Conservation (phyloP, 2,797 vertebrate genomes). For the Aplochiton taeniatus region DNA sequence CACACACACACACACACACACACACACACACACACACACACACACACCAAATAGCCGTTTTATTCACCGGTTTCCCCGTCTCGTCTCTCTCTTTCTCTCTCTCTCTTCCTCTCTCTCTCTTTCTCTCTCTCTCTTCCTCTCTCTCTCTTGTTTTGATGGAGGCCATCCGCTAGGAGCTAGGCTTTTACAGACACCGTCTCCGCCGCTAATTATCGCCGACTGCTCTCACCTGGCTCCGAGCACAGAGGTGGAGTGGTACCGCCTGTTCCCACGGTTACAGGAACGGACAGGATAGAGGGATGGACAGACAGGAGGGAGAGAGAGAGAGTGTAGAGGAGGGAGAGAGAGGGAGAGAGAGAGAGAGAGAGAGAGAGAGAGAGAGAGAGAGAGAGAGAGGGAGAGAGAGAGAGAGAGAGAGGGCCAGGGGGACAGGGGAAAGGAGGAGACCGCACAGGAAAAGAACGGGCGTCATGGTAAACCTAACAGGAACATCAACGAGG, state of each 20-base stretch:
- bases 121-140: neutral
- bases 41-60: neutral
- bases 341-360: slow-evolving; percentile 1
- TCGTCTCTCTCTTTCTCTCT: too few relatives aligned
- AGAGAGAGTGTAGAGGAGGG: slow-evolving; percentile 6
- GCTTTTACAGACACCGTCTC: slow-evolving; percentile 43
- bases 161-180: slow-evolving; percentile 35
- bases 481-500: too few relatives aligned
- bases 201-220: slow-evolving; percentile 59
- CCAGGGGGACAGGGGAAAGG: neutral
- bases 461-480: neutral
- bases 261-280: slow-evolving; percentile 38
- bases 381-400: neutral
- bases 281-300: slow-evolving; percentile 31
- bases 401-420: slow-evolving; percentile 11
- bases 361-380: slow-evolving; percentile 1
- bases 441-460: neutral
- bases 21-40: neutral
- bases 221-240: slow-evolving; percentile 48
- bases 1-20: neutral
- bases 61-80: too few relatives aligned
- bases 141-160: slow-evolving; percentile 34
- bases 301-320: slow-evolving; percentile 13
- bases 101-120: neutral
- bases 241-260: slow-evolving; percentile 38